Base-by-base conservation (phyloP, 2,797 vertebrate species). In the Amphiprion clarkii region DNA sequence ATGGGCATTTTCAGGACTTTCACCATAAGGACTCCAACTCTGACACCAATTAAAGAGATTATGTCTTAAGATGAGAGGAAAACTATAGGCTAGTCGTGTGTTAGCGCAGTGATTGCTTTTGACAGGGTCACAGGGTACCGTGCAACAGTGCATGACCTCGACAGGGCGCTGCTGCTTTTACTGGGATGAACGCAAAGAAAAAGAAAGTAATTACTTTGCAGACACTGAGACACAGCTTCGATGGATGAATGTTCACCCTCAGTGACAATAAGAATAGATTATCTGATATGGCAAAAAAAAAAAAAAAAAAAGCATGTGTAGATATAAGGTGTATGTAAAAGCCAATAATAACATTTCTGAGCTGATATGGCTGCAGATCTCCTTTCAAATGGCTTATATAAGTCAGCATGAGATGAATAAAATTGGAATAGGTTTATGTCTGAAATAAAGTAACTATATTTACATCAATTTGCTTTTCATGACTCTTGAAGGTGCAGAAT, bases 41-140 rank as follows among this genome's bases (percentile, higher is more conserved):
- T 93, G 98, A 94, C 96, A 97, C 96, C 96, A 98, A 98, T 99
- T 99, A 99, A 96, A 97, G 94, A 98, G 96, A 98, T 99, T 98
- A 98, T 95, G 96, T 98, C 96, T 96, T 95, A 94, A 94, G 84
- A 93, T 95, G 94, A 97, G 96, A 96, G 95, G 95, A 94, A 95
- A 95, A 94, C 96, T 92, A 89, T 93, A 93, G 95, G 94, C 74
- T 87, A 92, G 94, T 91, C 74, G 88, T 92, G 94, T 91, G 94
- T 91, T 95, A 94, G 93, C 88, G 89, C 91, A 1, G 78, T 95
- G 96, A 97, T 98, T 94, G 91, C 93, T 95, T 94, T 88, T 95
- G 96, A 97, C 96, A 95, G 95, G 96, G 97, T 98, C 96, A 96
- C 90, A 76, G 93, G 94, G 91, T 94, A 91, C 94, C 85, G 89